Percentiles rank a stretch among this genome's conserved stretches.
These are phyloP conservation scores for Porphyrio hochstetteri DNA, from an alignment of 2,113 vertebrate genomes.

Conservation along the genomic window DNA sequence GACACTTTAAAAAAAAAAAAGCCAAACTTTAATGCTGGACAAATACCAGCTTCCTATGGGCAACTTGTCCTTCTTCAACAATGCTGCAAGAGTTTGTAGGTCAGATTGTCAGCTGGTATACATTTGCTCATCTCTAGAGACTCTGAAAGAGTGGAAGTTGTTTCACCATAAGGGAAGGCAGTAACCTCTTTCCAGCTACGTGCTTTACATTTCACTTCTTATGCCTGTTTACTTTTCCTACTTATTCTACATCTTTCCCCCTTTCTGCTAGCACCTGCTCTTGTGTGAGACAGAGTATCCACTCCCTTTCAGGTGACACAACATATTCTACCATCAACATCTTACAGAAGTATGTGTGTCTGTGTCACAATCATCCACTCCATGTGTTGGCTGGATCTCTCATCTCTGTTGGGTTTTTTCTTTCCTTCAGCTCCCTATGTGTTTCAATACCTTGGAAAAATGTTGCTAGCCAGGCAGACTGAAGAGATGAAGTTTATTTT, in stretches of 20 bases:
- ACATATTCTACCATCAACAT: neutral
- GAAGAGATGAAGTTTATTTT: conserved; percentile 45
- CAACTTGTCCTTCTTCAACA: neutral
- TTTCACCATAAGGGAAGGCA: neutral
- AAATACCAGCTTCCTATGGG: neutral
- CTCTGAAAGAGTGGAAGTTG: neutral
- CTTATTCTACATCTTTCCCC: neutral
- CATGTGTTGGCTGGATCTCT: neutral
- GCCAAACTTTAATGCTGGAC: neutral
- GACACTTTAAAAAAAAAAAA: neutral
- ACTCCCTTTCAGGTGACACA: neutral
- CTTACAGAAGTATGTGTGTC: neutral
- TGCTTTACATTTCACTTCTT: neutral
- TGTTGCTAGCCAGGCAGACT: neutral
- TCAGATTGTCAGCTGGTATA: neutral
- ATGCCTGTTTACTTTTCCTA: neutral
- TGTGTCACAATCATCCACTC: neutral
- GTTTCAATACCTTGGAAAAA: neutral
- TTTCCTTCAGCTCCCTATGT: neutral
- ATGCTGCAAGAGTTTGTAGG: too few species aligned
- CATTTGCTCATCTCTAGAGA: neutral
- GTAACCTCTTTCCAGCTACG: neutral
- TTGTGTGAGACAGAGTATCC: neutral
- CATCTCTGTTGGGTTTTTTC: neutral
- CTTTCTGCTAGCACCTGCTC: neutral